Evolutionary conservation across 2,888 invertebrate species (phyloP).

Genomic region (Melinaea marsaeus): DNA sequence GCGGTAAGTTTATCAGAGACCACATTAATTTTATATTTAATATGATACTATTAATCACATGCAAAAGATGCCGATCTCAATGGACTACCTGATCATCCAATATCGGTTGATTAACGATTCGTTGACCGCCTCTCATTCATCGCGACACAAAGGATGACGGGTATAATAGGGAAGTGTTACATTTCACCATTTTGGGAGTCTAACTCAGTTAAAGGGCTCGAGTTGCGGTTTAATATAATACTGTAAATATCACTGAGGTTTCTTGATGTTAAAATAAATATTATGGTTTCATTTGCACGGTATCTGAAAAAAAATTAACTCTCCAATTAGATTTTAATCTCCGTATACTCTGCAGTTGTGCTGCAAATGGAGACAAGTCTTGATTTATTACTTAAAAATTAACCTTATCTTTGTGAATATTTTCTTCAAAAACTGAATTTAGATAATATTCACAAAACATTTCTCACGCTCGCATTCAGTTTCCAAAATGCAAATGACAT

Average conservation of each 20-base stretch:
- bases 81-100: conserved; percentile 75
- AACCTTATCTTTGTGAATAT: not conserved
- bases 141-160: conserved; percentile 70
- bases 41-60: conserved; percentile 66
- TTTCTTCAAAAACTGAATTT: not conserved
- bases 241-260: conserved; percentile 31
- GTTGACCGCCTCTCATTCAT: conserved; percentile 76
- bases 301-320: no score
- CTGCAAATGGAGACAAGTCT: no score
- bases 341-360: no score
- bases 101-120: conserved; percentile 74
- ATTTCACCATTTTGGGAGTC: conserved; percentile 32
- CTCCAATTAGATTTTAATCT: no score
- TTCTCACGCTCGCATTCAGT: conserved; percentile 45
- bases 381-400: not conserved
- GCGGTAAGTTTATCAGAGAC: conserved; percentile 43
- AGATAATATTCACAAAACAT: conserved; percentile 30
- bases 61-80: conserved; percentile 69
- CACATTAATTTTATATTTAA: conserved; percentile 58
- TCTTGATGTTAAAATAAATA: not conserved
- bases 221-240: conserved; percentile 33
- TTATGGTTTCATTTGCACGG: no score
- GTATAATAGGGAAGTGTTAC: conserved; percentile 65
- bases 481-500: conserved; percentile 61
- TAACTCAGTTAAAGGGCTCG: conserved; percentile 28